Evolutionary conservation across 2,797 vertebrate species (phyloP).

Genomic region (Tragelaphus oryx): DNA sequence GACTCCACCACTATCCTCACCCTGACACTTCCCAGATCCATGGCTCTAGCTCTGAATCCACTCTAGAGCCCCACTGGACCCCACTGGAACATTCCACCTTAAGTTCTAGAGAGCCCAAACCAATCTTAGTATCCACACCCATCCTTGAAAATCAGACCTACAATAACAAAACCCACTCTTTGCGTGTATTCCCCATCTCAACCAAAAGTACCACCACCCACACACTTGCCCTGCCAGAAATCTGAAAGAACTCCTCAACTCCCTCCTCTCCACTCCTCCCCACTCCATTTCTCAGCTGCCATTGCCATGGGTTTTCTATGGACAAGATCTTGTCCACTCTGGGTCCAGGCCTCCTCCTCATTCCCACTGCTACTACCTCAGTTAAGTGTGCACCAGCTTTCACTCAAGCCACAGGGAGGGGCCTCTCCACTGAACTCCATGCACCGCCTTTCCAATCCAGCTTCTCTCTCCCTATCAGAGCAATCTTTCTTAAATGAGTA

Average conservation of each 20-base stretch:
- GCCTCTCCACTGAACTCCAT: too few species aligned
- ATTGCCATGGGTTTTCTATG: not conserved
- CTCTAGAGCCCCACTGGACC: not conserved
- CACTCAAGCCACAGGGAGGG: not conserved
- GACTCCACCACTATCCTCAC: not conserved
- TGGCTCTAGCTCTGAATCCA: not conserved
- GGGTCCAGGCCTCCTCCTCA: not conserved
- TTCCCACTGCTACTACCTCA: not conserved
- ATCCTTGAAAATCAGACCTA: not conserved
- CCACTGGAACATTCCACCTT: not conserved
- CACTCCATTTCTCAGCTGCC: not conserved
- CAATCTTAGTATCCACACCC: not conserved
- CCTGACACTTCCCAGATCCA: not conserved
- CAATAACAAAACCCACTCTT: not conserved
- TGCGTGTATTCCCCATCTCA: not conserved
- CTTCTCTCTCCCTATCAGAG: not conserved
- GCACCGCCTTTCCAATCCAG: too few species aligned
- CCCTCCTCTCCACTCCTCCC: not conserved
- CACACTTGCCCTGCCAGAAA: not conserved
- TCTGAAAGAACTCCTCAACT: not conserved
- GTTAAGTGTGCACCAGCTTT: not conserved
- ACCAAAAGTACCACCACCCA: accelerated
- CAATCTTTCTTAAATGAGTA: not conserved
- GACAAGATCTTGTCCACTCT: not conserved
- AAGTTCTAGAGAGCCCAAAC: not conserved